Evolutionary conservation across 1,140 invertebrate genomes (phyloP).

Genomic region (Brachionus rotundiformis): DNA sequence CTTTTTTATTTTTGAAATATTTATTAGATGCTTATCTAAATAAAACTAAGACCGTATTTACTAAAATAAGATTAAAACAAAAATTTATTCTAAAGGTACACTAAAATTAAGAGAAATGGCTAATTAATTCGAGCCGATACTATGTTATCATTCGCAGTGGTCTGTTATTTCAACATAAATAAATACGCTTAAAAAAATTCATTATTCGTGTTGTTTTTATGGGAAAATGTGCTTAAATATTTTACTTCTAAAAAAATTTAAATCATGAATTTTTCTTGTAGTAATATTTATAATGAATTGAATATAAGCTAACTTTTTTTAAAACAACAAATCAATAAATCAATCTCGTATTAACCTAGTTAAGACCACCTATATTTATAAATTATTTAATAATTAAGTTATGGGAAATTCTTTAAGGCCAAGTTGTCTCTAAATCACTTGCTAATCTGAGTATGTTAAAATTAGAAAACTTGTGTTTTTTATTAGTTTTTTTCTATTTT

Average conservation of each 20-base stretch:
- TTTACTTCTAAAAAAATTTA: not conserved
- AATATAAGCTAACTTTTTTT: not conserved
- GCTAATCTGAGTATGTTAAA: not conserved
- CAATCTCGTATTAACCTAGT: constrained; percentile 12
- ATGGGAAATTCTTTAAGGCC: not conserved
- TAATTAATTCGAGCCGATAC: not conserved
- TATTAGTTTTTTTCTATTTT: not conserved
- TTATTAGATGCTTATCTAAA: constrained; percentile 40
- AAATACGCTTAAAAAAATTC: not conserved
- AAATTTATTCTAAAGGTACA: constrained; percentile 24
- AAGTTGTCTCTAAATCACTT: not conserved
- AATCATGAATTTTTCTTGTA: not conserved
- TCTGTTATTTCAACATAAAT: constrained; percentile 2
- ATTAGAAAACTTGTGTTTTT: not conserved
- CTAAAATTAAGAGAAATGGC: not conserved
- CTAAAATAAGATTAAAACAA: constrained; percentile 39
- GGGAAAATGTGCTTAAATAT: not conserved
- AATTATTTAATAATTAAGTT: constrained; percentile 8
- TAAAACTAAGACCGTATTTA: constrained; percentile 38
- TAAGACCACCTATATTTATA: not conserved
- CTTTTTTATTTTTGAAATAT: constrained; percentile 15
- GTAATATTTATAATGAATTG: not conserved
- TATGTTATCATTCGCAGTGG: not conserved
- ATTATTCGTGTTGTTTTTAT: not conserved
- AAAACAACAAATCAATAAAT: not conserved